Evolutionary conservation across 1,140 invertebrate genomes (phyloP), one percentile per base, ranked within the genome.

Genomic region (Zaprionus nigranus): DNA sequence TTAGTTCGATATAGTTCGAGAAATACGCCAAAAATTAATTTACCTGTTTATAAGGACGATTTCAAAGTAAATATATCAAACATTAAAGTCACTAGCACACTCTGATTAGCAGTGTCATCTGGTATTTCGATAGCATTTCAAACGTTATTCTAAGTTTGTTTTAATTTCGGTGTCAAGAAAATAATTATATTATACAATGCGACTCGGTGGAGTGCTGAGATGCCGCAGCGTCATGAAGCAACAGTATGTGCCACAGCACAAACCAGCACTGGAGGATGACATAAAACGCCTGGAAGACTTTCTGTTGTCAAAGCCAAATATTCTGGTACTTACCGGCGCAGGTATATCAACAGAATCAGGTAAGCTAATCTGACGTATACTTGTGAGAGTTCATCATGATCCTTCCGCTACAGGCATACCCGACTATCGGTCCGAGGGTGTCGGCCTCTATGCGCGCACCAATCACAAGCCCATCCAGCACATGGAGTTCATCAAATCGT

Each of bases 291-390:
- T 98, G 2, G 93, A 95, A 83, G 93, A 95, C 22, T 97, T 97
- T 90, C 82, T 98, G 5, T 72, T 92, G 12, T 92, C 93, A 12
- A 93, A 94, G 72, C 92, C 94, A 13, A 95, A 95, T 88, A 93
- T 97, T 24, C 93, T 98, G 54, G 94, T 98, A 51, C 80, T 99
- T 56, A 98, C 98, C 51, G 98, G 98, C 38, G 98, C 98, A 77
- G 98, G 98, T 61, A 96, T 99, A 82, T 99, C 98, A 26, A 99
- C 98, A 15, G 98, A 99, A 95, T 96, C 96, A 90, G 95, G 95
- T 95, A 87, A 51, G 56, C 57, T 4, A 49, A 12, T 20, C 30
- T n/a, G 15, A 17, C 2, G 17, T 46, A 26, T 30, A 34, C 30
- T 9, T 13, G 11, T 61, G n/a, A 46, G 7, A 46, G 17, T 46